Percentiles rank a stretch among this genome's conserved stretches.
phyloP scores from a whole-genome alignment of 2,113 vertebrate genomes.

The Balaeniceps rex region DNA sequence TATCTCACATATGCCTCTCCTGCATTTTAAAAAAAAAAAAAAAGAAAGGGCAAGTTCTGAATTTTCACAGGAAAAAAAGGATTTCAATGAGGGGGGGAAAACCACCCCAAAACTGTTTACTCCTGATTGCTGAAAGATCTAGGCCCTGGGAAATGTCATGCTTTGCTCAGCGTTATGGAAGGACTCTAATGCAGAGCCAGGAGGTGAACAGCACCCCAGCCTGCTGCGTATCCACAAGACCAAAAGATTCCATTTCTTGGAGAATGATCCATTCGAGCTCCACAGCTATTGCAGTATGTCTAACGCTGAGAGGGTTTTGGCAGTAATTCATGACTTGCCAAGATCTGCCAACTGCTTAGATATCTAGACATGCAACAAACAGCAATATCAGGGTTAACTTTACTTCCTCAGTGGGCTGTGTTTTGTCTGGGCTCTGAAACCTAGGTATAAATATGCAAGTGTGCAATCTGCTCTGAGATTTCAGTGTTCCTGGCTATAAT shows the following conservation, averaged over 20 bases:
- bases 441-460: constrained; percentile 34
- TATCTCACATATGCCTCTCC: background rate
- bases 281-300: background rate
- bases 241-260: background rate
- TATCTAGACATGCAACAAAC: background rate
- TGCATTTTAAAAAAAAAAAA: background rate
- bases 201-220: background rate
- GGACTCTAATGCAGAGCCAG: background rate
- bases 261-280: background rate
- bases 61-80: background rate
- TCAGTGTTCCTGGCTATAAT: constrained; percentile 24
- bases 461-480: constrained; percentile 37
- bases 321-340: background rate
- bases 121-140: background rate
- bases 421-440: constrained; percentile 53
- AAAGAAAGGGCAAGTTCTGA: background rate
- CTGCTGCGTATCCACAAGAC: background rate
- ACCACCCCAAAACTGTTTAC: background rate
- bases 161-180: background rate
- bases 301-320: background rate
- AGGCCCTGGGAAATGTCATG: background rate
- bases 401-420: background rate
- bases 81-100: background rate
- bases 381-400: background rate
- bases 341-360: background rate